Evolutionary conservation across 2,113 vertebrate species (phyloP).

Genomic region (Sus scrofa): T2T-Sscrofa CM000824.6:68246001-68246500

Average conservation of each 20-base stretch:
- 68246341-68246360: not conserved
- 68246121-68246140: not conserved
- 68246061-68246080: not conserved
- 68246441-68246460: not conserved
- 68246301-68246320: not conserved
- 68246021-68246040: not conserved
- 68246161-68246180: not conserved
- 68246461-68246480: not conserved
- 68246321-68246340: not conserved
- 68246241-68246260: not conserved
- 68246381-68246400: not conserved
- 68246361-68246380: not conserved
- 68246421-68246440: not conserved
- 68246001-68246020: not conserved
- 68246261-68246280: not conserved
- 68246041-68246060: not conserved
- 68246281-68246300: constrained; percentile 18
- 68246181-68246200: not conserved
- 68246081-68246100: constrained; percentile 38
- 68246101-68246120: not conserved
- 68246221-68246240: not conserved
- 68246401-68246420: not conserved
- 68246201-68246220: constrained; percentile 26
- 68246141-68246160: not conserved
- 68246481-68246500: not conserved